Evolutionary conservation across 1,140 invertebrate genomes (phyloP).

Genomic region (Anadara kagoshimensis): DNA sequence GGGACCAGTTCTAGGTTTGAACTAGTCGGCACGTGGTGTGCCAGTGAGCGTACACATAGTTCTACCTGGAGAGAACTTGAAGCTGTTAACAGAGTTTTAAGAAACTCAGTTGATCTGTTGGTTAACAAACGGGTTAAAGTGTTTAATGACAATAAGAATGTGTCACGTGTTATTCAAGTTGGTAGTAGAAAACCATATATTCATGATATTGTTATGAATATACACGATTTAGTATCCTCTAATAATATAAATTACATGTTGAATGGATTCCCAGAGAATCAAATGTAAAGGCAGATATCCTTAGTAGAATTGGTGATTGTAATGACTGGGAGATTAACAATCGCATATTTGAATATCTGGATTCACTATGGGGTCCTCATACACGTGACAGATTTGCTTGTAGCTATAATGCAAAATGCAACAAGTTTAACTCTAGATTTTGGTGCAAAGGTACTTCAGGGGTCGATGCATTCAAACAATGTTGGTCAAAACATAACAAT

Average conservation of each 20-base stretch:
- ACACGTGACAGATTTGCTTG: background rate
- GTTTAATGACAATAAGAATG: slow-evolving; percentile 16
- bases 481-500: slow-evolving; percentile 14
- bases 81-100: slow-evolving; percentile 5
- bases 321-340: background rate
- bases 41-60: background rate
- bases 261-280: background rate
- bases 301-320: background rate
- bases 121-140: background rate
- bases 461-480: background rate
- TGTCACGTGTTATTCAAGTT: slow-evolving; percentile 6
- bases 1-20: background rate
- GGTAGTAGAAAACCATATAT: slow-evolving; percentile 6
- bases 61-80: slow-evolving; percentile 25
- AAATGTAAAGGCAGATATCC: background rate
- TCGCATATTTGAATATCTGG: background rate
- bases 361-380: slow-evolving; percentile 16
- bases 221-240: background rate
- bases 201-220: background rate
- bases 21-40: slow-evolving; percentile 11
- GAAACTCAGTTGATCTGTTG: background rate
- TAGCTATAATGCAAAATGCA: no score
- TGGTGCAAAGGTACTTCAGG: slow-evolving; percentile 8
- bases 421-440: slow-evolving; percentile 1
- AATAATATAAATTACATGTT: background rate